Conservation (phyloP, 2,113 vertebrate species). For the Muntiacus muntjak region DNA sequence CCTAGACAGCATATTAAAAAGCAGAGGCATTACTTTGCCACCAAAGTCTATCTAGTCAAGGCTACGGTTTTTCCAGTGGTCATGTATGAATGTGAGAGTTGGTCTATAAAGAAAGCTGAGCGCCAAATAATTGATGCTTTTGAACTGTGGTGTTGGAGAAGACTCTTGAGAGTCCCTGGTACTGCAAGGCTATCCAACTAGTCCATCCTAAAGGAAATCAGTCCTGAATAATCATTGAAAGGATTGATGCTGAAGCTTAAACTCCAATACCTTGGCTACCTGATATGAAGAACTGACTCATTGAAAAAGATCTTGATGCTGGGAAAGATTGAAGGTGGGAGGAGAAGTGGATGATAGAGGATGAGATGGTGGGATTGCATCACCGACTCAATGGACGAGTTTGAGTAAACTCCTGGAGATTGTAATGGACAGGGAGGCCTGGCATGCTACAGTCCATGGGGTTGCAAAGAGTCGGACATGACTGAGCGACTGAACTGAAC, state of each 20-base stretch:
- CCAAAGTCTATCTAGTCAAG: not conserved
- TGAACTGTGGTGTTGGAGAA: not conserved
- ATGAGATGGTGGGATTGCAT: not conserved
- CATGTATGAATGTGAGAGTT: not conserved
- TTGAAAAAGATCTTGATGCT: not conserved
- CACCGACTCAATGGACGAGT: not conserved
- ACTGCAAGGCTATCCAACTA: not conserved
- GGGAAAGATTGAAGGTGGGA: not conserved
- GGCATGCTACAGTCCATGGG: not conserved
- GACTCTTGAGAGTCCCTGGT: not conserved
- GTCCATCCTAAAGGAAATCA: not conserved
- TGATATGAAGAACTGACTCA: not conserved
- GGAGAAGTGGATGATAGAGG: not conserved
- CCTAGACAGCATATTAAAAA: not conserved
- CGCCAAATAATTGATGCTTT: not conserved
- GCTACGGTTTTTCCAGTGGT: not conserved
- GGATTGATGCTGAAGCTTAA: not conserved
- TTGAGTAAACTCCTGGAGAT: not conserved
- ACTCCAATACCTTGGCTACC: not conserved
- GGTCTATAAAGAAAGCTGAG: not conserved
- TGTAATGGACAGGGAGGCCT: not conserved
- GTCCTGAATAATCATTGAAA: not conserved
- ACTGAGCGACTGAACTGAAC: not conserved
- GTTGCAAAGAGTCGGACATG: fast-evolving
- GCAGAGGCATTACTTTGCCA: not conserved